Conservation (phyloP, 2,797 vertebrate genomes). For the Coreius guichenoti region DNA sequence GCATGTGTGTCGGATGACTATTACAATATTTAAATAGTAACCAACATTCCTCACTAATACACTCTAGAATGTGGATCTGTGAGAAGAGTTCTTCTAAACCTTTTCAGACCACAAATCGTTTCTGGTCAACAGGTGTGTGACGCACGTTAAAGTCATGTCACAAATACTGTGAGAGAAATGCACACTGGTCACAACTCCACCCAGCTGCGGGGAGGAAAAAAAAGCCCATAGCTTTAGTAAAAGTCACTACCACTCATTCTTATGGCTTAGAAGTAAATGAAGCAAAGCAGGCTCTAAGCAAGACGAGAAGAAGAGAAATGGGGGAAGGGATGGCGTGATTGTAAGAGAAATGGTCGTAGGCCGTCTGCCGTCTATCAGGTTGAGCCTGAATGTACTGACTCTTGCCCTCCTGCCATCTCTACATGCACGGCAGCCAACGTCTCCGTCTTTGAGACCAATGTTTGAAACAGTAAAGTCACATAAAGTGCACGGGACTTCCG, state of each 20-base stretch:
- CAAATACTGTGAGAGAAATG: conserved; percentile 34
- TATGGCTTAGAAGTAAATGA: conserved; percentile 52
- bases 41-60: conserved; percentile 50
- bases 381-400: conserved; percentile 52
- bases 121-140: conserved; percentile 37
- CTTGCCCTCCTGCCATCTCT: conserved; percentile 40
- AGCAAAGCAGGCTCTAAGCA: conserved; percentile 42
- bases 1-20: conserved; percentile 11
- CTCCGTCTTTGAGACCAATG: background rate
- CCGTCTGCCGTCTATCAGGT: conserved; percentile 50
- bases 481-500: background rate
- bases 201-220: background rate
- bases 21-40: conserved; percentile 21
- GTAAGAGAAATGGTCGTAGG: conserved; percentile 43
- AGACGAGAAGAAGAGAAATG: background rate
- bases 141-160: conserved; percentile 43
- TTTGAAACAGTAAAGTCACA: background rate
- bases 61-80: conserved; percentile 52
- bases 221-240: conserved; percentile 33
- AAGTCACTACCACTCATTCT: conserved; percentile 47
- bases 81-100: conserved; percentile 31
- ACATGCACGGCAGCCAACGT: conserved; percentile 22
- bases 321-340: conserved; percentile 22
- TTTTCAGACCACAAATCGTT: background rate
- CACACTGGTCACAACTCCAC: conserved; percentile 29